These are phyloP conservation scores for Lampris megalopsis DNA, from an alignment of 2,113 vertebrate species.

Conservation along the genomic window DNA sequence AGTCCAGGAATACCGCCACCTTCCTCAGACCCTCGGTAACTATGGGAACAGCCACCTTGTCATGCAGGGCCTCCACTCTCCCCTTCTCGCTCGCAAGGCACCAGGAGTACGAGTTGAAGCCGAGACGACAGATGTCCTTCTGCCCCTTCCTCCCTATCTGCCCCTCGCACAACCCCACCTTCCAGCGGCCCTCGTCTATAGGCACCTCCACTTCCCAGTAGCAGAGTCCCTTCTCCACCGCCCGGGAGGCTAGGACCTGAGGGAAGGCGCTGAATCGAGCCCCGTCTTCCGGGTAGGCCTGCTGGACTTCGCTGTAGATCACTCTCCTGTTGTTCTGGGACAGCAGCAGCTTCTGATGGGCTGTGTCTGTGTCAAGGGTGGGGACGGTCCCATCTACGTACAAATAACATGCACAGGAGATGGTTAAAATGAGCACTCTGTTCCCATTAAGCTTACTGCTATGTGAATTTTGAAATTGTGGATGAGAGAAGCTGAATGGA, in stretches of 20 bases:
- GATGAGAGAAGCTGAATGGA: too few species aligned
- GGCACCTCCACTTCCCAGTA: conserved; percentile 83
- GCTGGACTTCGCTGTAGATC: conserved; percentile 72
- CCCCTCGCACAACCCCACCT: conserved; percentile 80
- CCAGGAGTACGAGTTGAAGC: conserved; percentile 83
- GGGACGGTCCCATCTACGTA: conserved; percentile 77
- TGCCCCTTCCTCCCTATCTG: conserved; percentile 82
- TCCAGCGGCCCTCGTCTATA: conserved; percentile 80
- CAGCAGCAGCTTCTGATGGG: conserved; percentile 80
- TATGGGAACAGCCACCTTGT: conserved; percentile 68
- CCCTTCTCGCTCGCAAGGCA: conserved; percentile 77
- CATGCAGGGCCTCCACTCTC: conserved; percentile 80
- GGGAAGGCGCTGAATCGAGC: conserved; percentile 82
- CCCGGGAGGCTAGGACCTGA: conserved; percentile 73
- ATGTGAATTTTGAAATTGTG: too few species aligned
- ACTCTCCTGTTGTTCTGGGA: conserved; percentile 75
- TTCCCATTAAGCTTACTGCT: too few species aligned
- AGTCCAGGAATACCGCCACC: conserved; percentile 80
- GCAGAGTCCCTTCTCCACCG: conserved; percentile 63
- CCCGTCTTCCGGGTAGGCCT: conserved; percentile 68
- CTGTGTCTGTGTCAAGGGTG: conserved; percentile 77
- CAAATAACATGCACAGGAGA: not conserved
- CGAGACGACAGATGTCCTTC: conserved; percentile 79
- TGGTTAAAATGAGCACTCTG: not conserved
- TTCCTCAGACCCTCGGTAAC: conserved; percentile 55